Evolutionary conservation across 2,888 invertebrate genomes (phyloP), one percentile per base, ranked within the genome.

Genomic region (Erebia aethiops): DNA sequence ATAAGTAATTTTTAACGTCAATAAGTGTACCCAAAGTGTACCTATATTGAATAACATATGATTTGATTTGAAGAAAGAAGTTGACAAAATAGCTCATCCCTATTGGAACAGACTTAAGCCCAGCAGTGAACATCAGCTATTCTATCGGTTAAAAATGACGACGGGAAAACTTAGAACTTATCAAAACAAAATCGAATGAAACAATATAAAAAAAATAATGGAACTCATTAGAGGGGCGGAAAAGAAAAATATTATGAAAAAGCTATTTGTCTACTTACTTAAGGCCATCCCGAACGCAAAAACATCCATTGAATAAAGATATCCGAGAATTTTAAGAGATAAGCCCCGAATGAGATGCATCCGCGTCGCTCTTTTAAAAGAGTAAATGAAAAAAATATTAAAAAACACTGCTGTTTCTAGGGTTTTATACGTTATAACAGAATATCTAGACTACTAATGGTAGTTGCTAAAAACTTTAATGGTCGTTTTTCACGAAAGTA

Each of bases 211-310:
- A 66, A 75, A 73, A 74, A 72, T 71, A 61, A 74, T 73, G 75
- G 74, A 80, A 77, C 81, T 83, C 80, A 78, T 82, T 67, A 67
- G 46, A 46, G 57, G 58, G 26, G 58, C 56, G 16, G 49, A 26
- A 58, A 46, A 75, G 79, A 78, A 82, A 81, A 82, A 81, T 80
- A 81, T 84, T 82, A 80, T 81, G 77, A 77, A 76, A 77, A 76
- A 77, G 78, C 71, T 81, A 79, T 84, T 82, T 81, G 80, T 80
- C 79, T 79, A 78, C 80, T 80, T 78, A 78, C 76, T 79, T 76
- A 76, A 58, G 58, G 70, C 68, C 75, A 70, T 73, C 68, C 71
- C 72, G 71, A 68, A 52, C 67, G 70, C 67, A n/a, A 73, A 74
- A 78, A 75, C 75, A 76, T 73, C 70, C 71, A 60, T 75, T 70